These are phyloP conservation scores for Glyptemys insculpta DNA, from an alignment of 2,797 vertebrate genomes.

Conservation along the genomic window DNA sequence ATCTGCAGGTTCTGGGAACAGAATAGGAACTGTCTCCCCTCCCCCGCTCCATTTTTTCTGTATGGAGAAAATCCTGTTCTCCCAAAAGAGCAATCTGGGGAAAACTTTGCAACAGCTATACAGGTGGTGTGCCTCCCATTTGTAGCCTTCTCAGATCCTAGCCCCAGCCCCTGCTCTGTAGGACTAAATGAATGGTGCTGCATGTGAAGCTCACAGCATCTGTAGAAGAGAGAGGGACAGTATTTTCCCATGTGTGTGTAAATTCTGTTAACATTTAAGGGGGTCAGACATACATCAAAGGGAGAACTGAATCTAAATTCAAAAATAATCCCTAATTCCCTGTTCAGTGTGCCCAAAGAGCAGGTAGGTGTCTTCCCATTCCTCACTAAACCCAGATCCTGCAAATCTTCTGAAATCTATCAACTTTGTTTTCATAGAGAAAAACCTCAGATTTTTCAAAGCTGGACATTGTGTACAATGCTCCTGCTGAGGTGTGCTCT, in stretches of 20 bases:
- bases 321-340: neutral
- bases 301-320: neutral
- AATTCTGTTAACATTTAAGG: neutral
- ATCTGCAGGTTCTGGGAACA: neutral
- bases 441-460: conserved; percentile 19
- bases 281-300: neutral
- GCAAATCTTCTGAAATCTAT: neutral
- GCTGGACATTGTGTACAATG: neutral
- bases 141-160: neutral
- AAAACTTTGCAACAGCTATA: neutral
- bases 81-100: neutral
- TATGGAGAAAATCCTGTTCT: neutral
- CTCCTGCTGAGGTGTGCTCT: neutral
- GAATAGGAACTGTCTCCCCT: neutral
- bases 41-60: accelerated
- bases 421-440: conserved; percentile 11
- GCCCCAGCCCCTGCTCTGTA: neutral
- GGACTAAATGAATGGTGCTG: neutral
- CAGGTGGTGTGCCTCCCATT: neutral
- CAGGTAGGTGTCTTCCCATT: neutral
- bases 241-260: neutral
- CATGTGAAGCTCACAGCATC: neutral
- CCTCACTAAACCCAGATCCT: neutral
- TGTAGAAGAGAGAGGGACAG: neutral
- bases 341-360: neutral